These are phyloP conservation scores for Norana najaformis DNA, from an alignment of 2,888 invertebrate species.

Conservation along the genomic window DNA sequence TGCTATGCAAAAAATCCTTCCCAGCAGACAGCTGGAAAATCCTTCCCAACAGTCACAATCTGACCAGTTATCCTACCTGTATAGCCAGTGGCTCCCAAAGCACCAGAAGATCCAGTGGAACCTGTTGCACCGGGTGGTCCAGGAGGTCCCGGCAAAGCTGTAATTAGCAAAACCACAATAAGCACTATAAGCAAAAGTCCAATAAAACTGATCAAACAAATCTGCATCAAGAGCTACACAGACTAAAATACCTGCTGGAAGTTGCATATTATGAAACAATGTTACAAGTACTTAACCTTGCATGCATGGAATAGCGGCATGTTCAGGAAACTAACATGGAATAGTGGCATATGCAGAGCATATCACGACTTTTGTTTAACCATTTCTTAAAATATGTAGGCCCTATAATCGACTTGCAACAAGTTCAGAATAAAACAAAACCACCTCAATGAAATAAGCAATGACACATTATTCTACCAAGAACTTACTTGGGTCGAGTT, in stretches of 20 bases:
- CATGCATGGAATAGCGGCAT: too few species aligned
- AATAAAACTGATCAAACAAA: not conserved
- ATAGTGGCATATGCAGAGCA: too few species aligned
- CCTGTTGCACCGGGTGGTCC: conserved; percentile 34
- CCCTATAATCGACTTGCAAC: too few species aligned
- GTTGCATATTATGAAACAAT: not conserved
- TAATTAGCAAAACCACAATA: not conserved
- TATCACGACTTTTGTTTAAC: too few species aligned
- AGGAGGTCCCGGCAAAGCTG: conserved; percentile 34
- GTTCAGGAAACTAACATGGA: too few species aligned
- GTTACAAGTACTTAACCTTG: not conserved
- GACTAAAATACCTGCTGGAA: not conserved
- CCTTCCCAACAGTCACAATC: not conserved
- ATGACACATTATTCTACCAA: not conserved
- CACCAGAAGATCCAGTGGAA: conserved; percentile 28
- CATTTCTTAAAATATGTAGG: too few species aligned
- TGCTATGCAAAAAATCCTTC: not conserved
- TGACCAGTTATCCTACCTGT: not conserved
- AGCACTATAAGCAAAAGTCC: not conserved
- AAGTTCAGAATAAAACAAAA: not conserved
- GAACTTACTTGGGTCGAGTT: conserved; percentile 37
- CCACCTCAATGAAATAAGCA: not conserved
- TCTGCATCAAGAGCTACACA: not conserved
- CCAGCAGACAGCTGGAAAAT: too few species aligned
- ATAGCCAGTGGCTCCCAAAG: conserved; percentile 30